These are phyloP conservation scores for Priocnemis perturbator DNA, from an alignment of 2,888 invertebrate species.

Conservation along the genomic window DNA sequence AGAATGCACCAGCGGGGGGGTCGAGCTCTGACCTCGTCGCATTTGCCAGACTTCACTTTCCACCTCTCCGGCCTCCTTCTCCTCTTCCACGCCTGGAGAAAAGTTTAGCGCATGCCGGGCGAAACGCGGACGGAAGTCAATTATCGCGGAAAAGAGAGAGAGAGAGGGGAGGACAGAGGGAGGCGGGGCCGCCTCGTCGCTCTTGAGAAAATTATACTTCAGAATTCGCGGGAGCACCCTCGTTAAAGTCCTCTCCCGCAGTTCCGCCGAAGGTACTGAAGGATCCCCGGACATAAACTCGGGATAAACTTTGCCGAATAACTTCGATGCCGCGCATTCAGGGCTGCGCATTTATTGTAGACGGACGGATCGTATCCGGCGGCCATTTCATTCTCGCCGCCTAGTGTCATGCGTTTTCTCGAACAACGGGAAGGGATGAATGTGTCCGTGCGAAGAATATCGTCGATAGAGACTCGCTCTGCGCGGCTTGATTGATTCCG, in stretches of 20 bases:
- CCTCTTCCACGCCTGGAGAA: constrained; percentile 25
- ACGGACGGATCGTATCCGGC: no score
- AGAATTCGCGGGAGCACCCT: constrained; percentile 23
- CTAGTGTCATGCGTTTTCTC: no score
- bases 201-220: constrained; percentile 17
- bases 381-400: no score
- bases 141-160: constrained; percentile 27
- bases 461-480: no score
- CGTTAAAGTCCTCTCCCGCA: constrained; percentile 18
- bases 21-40: constrained; percentile 29
- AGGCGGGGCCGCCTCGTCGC: constrained; percentile 15
- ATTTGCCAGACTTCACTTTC: constrained; percentile 20
- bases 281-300: constrained; percentile 35
- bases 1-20: not conserved
- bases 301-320: constrained; percentile 31
- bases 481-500: no score
- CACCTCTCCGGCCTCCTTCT: constrained; percentile 30
- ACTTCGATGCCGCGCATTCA: constrained; percentile 11
- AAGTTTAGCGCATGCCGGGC: constrained; percentile 40
- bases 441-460: no score
- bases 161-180: not conserved
- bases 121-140: constrained; percentile 44
- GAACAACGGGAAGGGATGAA: no score
- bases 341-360: no score
- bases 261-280: constrained; percentile 13